These are phyloP conservation scores for Sebastes oblongus DNA, from an alignment of 2,797 vertebrate species.

Conservation along the genomic window DNA sequence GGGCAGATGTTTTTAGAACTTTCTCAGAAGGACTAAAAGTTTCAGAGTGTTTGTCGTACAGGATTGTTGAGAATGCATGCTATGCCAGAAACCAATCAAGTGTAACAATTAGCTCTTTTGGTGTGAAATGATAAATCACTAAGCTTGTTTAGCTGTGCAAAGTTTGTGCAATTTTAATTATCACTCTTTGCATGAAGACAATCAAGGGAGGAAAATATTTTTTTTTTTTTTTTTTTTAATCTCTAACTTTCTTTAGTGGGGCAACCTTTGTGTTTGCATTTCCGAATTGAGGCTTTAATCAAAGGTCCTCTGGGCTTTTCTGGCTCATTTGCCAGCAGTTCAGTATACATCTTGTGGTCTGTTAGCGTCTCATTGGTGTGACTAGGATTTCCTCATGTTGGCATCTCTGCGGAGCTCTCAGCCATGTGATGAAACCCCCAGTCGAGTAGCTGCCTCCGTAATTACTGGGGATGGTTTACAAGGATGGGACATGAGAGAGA, in stretches of 20 bases:
- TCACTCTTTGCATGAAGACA: constrained; percentile 27
- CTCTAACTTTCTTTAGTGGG: constrained; percentile 5
- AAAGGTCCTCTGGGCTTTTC: constrained; percentile 32
- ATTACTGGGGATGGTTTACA: constrained; percentile 65
- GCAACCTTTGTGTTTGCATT: constrained; percentile 33
- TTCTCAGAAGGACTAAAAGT: constrained; percentile 12
- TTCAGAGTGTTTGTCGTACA: constrained; percentile 14
- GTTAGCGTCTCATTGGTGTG: constrained; percentile 59
- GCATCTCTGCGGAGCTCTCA: constrained; percentile 57
- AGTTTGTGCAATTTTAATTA: neutral
- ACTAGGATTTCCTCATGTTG: constrained; percentile 63
- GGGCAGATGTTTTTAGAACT: neutral
- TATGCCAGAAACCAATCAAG: constrained; percentile 33
- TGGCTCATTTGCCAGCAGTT: constrained; percentile 49
- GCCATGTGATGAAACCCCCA: constrained; percentile 68
- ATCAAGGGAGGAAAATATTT: constrained; percentile 12
- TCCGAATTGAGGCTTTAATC: constrained; percentile 39
- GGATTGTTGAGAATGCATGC: constrained; percentile 21
- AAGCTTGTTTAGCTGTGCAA: constrained; percentile 14
- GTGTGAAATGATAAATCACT: constrained; percentile 32
- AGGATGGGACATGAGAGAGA: constrained; percentile 47
- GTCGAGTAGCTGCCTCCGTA: constrained; percentile 51
- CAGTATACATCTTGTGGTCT: constrained; percentile 46
- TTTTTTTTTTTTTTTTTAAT: constrained; percentile 15
- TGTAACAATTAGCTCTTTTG: constrained; percentile 28